Conservation (phyloP, 2,797 vertebrate species). For the Channallabes apus region DNA sequence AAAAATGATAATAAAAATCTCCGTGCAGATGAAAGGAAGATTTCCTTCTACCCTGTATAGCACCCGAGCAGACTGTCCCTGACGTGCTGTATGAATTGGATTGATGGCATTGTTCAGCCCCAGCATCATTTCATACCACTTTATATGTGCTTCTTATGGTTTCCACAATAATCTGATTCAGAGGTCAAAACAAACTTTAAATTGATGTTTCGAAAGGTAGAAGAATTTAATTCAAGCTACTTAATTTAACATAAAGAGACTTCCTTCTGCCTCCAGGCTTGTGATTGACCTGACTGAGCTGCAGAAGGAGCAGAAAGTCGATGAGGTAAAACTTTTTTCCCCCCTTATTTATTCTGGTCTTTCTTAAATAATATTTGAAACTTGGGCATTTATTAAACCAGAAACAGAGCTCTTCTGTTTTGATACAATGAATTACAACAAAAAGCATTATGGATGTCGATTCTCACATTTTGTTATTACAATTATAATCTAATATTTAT, state of each 20-base stretch:
- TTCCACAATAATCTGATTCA: neutral
- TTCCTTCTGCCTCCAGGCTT: constrained; percentile 71
- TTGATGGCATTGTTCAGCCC: neutral
- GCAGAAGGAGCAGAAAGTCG: constrained; percentile 83
- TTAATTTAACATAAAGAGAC: neutral
- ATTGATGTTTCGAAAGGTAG: neutral
- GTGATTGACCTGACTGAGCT: constrained; percentile 82
- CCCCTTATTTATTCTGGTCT: neutral
- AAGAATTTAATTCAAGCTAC: neutral
- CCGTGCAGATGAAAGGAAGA: neutral
- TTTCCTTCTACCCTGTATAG: too few relatives aligned
- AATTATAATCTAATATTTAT: neutral
- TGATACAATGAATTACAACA: neutral
- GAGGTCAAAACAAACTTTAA: neutral
- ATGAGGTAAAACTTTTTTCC: constrained; percentile 77
- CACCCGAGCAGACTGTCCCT: neutral
- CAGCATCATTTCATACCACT: neutral
- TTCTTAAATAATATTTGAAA: neutral
- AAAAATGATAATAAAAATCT: too few relatives aligned
- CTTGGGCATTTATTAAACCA: too few relatives aligned
- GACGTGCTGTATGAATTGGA: neutral
- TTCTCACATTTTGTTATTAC: neutral
- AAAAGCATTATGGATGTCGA: neutral
- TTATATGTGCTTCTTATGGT: neutral
- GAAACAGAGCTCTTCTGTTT: neutral